Evolutionary conservation across 2,888 invertebrate genomes (phyloP).

Genomic region (Pseudanteris insignis): DNA sequence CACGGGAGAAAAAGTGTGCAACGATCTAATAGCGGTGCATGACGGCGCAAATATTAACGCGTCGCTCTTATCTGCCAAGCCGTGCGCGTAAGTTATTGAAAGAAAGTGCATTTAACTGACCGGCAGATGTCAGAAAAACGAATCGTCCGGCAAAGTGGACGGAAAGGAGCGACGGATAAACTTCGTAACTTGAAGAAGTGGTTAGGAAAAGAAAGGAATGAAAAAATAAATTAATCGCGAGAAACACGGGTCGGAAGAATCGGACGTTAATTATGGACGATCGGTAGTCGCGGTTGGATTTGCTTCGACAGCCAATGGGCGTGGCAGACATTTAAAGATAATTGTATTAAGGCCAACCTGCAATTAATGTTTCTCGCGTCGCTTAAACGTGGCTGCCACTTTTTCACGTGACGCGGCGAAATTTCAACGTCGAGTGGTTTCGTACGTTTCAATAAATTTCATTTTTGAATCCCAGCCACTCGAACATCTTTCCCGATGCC

Average conservation of each 20-base stretch:
- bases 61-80: constrained; percentile 30
- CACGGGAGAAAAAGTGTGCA: constrained; percentile 43
- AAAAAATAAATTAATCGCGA: constrained; percentile 1
- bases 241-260: constrained; percentile 23
- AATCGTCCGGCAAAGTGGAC: constrained; percentile 16
- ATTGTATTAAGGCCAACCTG: constrained; percentile 40
- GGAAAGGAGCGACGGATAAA: constrained; percentile 22
- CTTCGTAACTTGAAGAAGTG: no score
- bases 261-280: constrained; percentile 43
- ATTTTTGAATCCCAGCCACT: constrained; percentile 19
- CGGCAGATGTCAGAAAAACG: constrained; percentile 41
- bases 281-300: constrained; percentile 35
- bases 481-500: constrained; percentile 6
- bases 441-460: constrained; percentile 28
- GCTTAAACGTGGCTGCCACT: constrained; percentile 35
- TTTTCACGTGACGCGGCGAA: constrained; percentile 47
- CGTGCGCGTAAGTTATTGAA: constrained; percentile 38
- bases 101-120: constrained; percentile 35
- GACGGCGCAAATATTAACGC: constrained; percentile 53
- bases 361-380: constrained; percentile 51
- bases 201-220: constrained; percentile 2
- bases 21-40: constrained; percentile 55
- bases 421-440: constrained; percentile 34
- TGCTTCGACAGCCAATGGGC: constrained; percentile 38
- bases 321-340: constrained; percentile 44